A percentile compares a stretch with the other conserved stretches of the same genome.
Conservation (phyloP, 2,797 vertebrate species). For the Eleutherodactylus coqui region DNA sequence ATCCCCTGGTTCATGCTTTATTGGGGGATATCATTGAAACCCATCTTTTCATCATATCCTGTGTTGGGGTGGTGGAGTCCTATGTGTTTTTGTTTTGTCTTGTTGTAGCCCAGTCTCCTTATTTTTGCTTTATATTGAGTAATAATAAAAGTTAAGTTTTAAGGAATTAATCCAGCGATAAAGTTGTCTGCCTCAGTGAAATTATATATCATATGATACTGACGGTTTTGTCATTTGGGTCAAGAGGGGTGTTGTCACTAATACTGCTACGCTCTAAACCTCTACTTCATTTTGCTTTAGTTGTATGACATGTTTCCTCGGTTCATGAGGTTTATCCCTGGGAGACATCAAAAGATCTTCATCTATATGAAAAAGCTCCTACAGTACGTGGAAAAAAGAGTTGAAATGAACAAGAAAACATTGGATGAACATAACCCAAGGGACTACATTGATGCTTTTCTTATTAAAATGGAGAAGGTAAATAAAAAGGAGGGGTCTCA, state of each 20-base stretch:
- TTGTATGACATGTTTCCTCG: slow-evolving; percentile 59
- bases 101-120: too few relatives aligned
- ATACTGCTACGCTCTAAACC: background rate
- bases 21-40: too few relatives aligned
- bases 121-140: too few relatives aligned
- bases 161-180: too few relatives aligned
- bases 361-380: slow-evolving; percentile 46
- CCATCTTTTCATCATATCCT: too few relatives aligned
- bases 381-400: slow-evolving; percentile 28
- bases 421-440: slow-evolving; percentile 60
- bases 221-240: background rate
- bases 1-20: too few relatives aligned
- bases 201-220: background rate
- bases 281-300: background rate
- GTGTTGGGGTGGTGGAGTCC: too few relatives aligned
- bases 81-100: too few relatives aligned
- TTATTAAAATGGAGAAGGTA: slow-evolving; percentile 61
- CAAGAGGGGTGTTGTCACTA: too few relatives aligned
- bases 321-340: slow-evolving; percentile 56
- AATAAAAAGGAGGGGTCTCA: background rate
- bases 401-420: slow-evolving; percentile 21
- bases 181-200: too few relatives aligned
- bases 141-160: too few relatives aligned
- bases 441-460: slow-evolving; percentile 68
- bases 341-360: slow-evolving; percentile 48